These are phyloP conservation scores for Drosophila atroscutellata DNA, from an alignment of 2,888 invertebrate species.

Conservation along the genomic window DNA sequence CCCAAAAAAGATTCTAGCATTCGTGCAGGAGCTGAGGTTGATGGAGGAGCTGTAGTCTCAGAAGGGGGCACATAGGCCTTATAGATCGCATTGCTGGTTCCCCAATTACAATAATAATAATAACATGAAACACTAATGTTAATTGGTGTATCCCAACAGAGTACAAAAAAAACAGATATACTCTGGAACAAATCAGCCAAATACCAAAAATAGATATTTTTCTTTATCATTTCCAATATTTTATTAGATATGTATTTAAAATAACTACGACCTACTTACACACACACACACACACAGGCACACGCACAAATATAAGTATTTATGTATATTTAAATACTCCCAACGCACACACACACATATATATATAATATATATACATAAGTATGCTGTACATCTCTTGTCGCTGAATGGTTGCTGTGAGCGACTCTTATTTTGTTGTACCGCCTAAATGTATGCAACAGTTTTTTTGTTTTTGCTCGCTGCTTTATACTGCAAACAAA, in stretches of 20 bases:
- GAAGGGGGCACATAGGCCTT: too few relatives aligned
- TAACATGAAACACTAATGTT: too few relatives aligned
- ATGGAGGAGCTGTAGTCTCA: too few relatives aligned
- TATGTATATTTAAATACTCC: not conserved
- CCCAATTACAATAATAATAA: too few relatives aligned
- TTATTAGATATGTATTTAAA: not conserved
- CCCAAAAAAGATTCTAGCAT: too few relatives aligned
- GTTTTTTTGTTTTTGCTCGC: slow-evolving; percentile 35
- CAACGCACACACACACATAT: not conserved
- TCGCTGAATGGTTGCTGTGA: not conserved
- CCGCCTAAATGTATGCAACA: slow-evolving; percentile 56
- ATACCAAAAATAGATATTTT: not conserved
- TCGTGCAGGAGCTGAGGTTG: too few relatives aligned
- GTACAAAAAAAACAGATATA: not conserved
- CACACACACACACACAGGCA: not conserved
- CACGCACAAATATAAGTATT: not conserved
- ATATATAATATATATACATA: not conserved
- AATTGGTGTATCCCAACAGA: not conserved
- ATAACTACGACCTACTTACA: not conserved
- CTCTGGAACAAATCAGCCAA: not conserved
- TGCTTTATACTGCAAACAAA: not conserved
- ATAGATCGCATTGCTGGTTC: too few relatives aligned
- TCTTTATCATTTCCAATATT: not conserved
- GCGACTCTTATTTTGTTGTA: not conserved
- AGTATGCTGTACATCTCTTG: not conserved